These are phyloP conservation scores for Siniperca undulata DNA, from an alignment of 2,797 vertebrate species.

Conservation along the genomic window DNA sequence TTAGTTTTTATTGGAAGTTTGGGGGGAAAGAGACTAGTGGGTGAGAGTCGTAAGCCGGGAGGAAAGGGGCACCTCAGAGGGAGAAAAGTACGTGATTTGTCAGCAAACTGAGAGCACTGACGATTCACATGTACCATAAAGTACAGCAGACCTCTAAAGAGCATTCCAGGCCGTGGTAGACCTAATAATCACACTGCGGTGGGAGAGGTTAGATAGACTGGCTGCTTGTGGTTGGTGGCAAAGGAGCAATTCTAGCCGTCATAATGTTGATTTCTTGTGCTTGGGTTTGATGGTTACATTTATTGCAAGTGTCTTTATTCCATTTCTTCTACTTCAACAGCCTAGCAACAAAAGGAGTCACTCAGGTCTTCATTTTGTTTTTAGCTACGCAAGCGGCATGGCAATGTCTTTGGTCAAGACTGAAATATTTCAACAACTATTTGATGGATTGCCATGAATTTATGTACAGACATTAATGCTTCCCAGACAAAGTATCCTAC, in stretches of 20 bases:
- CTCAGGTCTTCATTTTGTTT: neutral
- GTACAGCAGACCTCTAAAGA: slow-evolving; percentile 55
- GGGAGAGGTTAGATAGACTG: slow-evolving; percentile 42
- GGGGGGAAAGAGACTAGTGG: slow-evolving; percentile 48
- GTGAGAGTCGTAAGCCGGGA: slow-evolving; percentile 41
- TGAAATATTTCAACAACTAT: slow-evolving; percentile 3
- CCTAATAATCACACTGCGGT: slow-evolving; percentile 54
- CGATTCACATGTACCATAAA: slow-evolving; percentile 57
- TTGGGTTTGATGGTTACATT: slow-evolving; percentile 44
- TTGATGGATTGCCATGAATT: neutral
- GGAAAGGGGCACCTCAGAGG: slow-evolving; percentile 51
- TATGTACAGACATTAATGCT: neutral
- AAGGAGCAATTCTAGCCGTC: slow-evolving; percentile 45
- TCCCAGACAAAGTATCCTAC: neutral
- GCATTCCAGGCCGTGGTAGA: slow-evolving; percentile 34
- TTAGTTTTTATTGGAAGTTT: slow-evolving; percentile 77
- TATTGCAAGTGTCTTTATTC: slow-evolving; percentile 22
- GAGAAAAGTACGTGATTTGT: slow-evolving; percentile 72
- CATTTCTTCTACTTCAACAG: slow-evolving; percentile 8
- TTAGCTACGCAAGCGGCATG: neutral
- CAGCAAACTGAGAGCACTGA: slow-evolving; percentile 67
- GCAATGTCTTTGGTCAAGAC: too few species aligned
- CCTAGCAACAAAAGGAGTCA: neutral
- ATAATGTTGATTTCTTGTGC: slow-evolving; percentile 44
- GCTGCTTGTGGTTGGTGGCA: slow-evolving; percentile 43